Evolutionary conservation across 2,113 vertebrate genomes (phyloP).

Genomic region (Corvus hawaiiensis): DNA sequence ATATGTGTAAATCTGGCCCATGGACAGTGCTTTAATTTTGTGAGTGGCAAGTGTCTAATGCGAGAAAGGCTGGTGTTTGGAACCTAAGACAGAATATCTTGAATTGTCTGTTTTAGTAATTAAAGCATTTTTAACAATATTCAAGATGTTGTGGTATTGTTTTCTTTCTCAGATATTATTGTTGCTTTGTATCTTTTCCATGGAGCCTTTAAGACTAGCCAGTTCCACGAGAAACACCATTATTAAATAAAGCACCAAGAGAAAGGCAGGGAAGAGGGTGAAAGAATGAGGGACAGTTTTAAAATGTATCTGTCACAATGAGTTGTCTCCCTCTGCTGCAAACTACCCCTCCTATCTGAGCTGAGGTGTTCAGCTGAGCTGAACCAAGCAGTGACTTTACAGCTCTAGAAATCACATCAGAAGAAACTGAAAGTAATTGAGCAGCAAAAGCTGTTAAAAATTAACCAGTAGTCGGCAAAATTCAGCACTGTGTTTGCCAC

Average conservation of each 20-base stretch:
- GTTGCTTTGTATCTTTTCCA: not conserved
- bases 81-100: not conserved
- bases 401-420: not conserved
- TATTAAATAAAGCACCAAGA: not conserved
- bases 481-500: not conserved
- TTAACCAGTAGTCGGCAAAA: not conserved
- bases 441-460: not conserved
- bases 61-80: not conserved
- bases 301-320: not conserved
- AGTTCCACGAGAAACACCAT: not conserved
- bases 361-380: not conserved
- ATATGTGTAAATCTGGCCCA: not conserved
- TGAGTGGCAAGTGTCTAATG: not conserved
- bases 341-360: not conserved
- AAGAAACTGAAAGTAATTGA: not conserved
- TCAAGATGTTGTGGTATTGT: not conserved
- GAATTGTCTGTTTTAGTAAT: constrained; percentile 68
- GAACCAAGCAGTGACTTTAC: not conserved
- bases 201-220: not conserved
- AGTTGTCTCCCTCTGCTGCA: not conserved
- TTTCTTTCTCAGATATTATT: not conserved
- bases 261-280: not conserved
- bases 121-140: constrained; percentile 66
- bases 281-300: not conserved
- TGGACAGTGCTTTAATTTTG: not conserved